These are phyloP conservation scores for Oscheius sp. DNA, from an alignment of 1,140 invertebrate genomes.

Conservation along the genomic window DNA sequence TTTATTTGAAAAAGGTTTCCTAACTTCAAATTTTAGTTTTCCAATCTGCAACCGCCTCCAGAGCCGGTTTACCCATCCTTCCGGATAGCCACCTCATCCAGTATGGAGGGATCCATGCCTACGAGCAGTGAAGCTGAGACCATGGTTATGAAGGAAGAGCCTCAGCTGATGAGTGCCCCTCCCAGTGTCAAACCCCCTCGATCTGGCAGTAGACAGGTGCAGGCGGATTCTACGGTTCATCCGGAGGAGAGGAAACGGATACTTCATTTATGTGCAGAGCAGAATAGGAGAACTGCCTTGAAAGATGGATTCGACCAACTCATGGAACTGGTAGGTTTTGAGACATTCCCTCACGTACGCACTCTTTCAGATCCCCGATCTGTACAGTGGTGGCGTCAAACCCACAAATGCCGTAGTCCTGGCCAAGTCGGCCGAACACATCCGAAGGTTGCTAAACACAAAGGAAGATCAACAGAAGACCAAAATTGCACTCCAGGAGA, in stretches of 20 bases:
- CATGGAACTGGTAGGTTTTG: constrained; percentile 37
- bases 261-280: constrained; percentile 91
- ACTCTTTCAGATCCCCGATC: constrained; percentile 29
- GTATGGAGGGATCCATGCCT: background rate
- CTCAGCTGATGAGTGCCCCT: constrained; percentile 17
- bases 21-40: background rate
- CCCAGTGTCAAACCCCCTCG: constrained; percentile 21
- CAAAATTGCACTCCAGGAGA: constrained; percentile 25
- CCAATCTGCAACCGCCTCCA: background rate
- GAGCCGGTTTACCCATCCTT: background rate
- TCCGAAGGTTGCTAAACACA: constrained; percentile 10
- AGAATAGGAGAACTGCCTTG: constrained; percentile 85
- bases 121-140: background rate
- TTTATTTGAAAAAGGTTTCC: too few relatives aligned
- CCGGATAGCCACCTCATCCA: background rate
- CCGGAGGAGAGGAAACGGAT: constrained; percentile 62
- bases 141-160: constrained; percentile 14
- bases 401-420: constrained; percentile 44
- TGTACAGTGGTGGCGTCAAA: constrained; percentile 40
- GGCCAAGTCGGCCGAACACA: constrained; percentile 40
- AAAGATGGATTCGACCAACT: constrained; percentile 46
- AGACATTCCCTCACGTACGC: background rate
- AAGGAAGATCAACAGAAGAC: constrained; percentile 20
- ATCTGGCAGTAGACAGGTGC: constrained; percentile 21
- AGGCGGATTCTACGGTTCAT: constrained; percentile 58